Evolutionary conservation across 92 coral and sea anemone genomes (phyloP).

Genomic region (Parazoanthus atlanticus): DNA sequence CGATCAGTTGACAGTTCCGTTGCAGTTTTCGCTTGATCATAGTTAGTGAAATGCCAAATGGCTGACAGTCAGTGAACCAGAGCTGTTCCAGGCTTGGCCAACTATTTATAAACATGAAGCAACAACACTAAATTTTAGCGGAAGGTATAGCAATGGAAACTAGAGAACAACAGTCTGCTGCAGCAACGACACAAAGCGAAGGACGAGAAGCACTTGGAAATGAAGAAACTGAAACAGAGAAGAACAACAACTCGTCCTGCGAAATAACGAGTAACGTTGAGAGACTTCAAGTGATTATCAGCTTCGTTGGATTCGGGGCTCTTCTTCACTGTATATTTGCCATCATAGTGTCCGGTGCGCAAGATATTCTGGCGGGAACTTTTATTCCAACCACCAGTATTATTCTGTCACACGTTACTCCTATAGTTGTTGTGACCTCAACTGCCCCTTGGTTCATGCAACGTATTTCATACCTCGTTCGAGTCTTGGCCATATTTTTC

Average conservation of each 20-base stretch:
- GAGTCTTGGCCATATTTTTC: conserved; percentile 66
- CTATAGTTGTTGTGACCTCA: conserved; percentile 67
- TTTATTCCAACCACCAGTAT: conserved; percentile 77
- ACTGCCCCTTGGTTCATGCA: conserved; percentile 84
- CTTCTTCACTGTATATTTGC: conserved; percentile 69
- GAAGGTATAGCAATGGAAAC: no score
- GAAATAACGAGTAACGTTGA: conserved; percentile 47
- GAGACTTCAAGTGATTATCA: conserved; percentile 61
- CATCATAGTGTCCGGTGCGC: conserved; percentile 75
- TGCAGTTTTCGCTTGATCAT: neutral
- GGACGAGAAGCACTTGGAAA: neutral
- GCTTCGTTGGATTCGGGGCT: conserved; percentile 74
- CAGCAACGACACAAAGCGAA: neutral
- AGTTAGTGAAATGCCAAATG: no score
- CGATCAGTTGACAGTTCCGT: neutral
- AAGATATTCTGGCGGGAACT: conserved; percentile 84
- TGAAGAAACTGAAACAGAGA: conserved; percentile 23
- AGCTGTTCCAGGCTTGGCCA: no score
- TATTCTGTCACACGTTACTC: conserved; percentile 75
- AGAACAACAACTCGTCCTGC: conserved; percentile 28
- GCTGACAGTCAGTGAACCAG: neutral
- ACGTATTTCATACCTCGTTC: conserved; percentile 69
- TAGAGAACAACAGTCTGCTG: no score
- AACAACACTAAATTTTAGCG: no score
- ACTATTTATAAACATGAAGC: no score